Base-by-base conservation (phyloP, 2,888 invertebrate species). In the Anorthoa munda region DNA sequence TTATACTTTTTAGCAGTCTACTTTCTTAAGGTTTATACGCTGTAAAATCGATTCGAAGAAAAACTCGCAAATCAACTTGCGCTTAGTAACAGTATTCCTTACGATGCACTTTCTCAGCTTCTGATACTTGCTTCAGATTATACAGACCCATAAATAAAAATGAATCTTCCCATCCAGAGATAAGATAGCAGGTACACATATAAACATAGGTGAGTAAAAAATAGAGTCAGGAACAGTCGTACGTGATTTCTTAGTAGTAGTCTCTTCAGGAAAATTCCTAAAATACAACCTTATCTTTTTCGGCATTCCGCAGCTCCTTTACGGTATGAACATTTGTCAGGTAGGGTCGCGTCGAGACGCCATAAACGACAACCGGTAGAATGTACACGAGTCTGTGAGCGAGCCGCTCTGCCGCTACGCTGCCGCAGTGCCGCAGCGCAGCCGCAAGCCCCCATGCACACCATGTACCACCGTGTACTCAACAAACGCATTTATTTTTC, bases 301-400 rank as follows among this genome's bases (percentile, higher is more conserved):
- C 75, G 82, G 82, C 75, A 84, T 85, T 79, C 75, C 77, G 60
- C 67, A 70, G 75, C 46, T 79, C 77, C 76, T 84, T 82, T 83
- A 83, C 78, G 79, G 82, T 72, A 72, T 70, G 79, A 79, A 77
- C 78, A 86, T 88, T 86, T 87, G 88, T 89, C 84, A 86, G 85
- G 88, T 81, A 83, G 86, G 85, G 85, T 84, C 83, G 88, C 86
- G 83, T 85, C 73, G 87, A 86, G 80, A 79, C 80, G 74, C 93
- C 94, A 88, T 94, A 94, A 92, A 92, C 87, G 93, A 88, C 88
- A 89, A 91, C 92, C 85, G 83, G 93, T 93, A 92, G 93, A 93
- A 94, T 94, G 92, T 88, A 77, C 81, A 81, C 84, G 77, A 82
- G 83, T 77, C 75, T 87, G 81, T 80, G 86, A 48, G 60, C 65